Evolutionary conservation across 2,113 vertebrate species (phyloP).

Genomic region (Pomatorhinus ruficollis): DNA sequence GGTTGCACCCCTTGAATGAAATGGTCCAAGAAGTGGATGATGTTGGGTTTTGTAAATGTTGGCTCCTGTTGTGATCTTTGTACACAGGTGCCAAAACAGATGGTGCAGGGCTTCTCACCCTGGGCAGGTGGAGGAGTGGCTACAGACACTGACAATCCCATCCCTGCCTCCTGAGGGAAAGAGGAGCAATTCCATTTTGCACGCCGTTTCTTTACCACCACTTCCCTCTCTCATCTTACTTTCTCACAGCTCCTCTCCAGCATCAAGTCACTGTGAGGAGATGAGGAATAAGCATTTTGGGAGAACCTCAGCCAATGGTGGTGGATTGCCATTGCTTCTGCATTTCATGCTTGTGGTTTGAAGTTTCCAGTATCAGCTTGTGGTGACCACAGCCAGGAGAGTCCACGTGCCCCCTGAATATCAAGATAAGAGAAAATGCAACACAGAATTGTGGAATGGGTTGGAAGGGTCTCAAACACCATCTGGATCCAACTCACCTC

Average conservation of each 20-base stretch:
- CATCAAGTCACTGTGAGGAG: not conserved
- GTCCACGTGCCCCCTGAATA: not conserved
- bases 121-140: not conserved
- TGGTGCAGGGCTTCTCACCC: not conserved
- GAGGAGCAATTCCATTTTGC: not conserved
- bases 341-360: accelerated
- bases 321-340: not conserved
- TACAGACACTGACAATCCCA: not conserved
- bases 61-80: not conserved
- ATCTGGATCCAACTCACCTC: not conserved
- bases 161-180: not conserved
- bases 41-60: not conserved
- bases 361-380: not conserved
- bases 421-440: not conserved
- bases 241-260: not conserved
- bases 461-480: not conserved
- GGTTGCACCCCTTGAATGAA: not conserved
- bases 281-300: not conserved
- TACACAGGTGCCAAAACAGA: not conserved
- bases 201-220: not conserved
- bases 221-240: not conserved
- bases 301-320: not conserved
- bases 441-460: accelerated
- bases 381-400: not conserved
- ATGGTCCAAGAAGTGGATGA: not conserved